phyloP scores from a whole-genome alignment of 2,113 vertebrate species.

The Pterophyllum scalare region DNA sequence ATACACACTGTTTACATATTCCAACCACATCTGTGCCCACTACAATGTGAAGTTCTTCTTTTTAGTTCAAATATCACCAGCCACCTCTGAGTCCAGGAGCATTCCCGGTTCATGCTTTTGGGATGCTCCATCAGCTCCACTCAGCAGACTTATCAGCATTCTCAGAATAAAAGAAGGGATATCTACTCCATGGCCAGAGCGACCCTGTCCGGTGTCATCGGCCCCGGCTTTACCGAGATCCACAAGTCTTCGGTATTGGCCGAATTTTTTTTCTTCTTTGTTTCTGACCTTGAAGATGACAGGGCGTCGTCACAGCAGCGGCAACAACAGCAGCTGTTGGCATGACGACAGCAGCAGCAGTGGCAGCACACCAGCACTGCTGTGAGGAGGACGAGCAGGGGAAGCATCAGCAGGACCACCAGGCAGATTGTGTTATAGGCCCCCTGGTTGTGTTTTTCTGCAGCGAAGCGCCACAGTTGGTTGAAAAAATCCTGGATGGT shows the following conservation, averaged over 20 bases:
- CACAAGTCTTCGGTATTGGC: slow-evolving; percentile 89
- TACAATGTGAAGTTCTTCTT: background rate
- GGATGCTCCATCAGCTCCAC: background rate
- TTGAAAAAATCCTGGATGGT: slow-evolving; percentile 85
- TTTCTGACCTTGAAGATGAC: slow-evolving; percentile 56
- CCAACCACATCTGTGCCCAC: slow-evolving; percentile 8
- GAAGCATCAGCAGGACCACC: slow-evolving; percentile 85
- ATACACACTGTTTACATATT: slow-evolving; percentile 30
- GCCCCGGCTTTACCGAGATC: slow-evolving; percentile 92
- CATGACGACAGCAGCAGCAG: slow-evolving; percentile 86
- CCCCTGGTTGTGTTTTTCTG: slow-evolving; percentile 87
- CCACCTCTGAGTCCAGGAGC: background rate
- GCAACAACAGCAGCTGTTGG: slow-evolving; percentile 63
- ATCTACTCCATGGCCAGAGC: slow-evolving; percentile 68
- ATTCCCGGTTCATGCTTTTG: background rate
- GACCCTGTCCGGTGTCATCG: slow-evolving; percentile 84
- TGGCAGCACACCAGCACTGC: slow-evolving; percentile 90
- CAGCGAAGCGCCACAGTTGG: slow-evolving; percentile 83
- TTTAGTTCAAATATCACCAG: background rate
- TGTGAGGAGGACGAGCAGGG: slow-evolving; percentile 82
- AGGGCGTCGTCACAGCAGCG: slow-evolving; percentile 14
- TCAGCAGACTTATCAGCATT: slow-evolving; percentile 1
- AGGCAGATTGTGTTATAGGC: slow-evolving; percentile 91
- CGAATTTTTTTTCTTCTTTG: slow-evolving; percentile 82
- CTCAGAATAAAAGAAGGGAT: background rate